A percentile compares a stretch with the other conserved stretches of the same genome.
phyloP scores from a whole-genome alignment of 2,797 vertebrate genomes.

The Hemitrygon akajei region DNA sequence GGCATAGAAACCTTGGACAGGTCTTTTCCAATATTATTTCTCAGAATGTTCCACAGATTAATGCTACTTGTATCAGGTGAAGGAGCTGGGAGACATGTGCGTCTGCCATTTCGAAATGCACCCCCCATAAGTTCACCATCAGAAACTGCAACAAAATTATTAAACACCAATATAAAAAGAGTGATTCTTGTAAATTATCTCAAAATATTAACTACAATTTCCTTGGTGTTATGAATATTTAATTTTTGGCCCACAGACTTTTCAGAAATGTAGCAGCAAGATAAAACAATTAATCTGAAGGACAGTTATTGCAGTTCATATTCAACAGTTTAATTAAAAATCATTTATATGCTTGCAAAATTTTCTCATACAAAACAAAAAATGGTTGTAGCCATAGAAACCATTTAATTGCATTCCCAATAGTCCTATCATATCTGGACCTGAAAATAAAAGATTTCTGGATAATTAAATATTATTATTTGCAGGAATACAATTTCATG shows the following conservation, averaged over 20 bases:
- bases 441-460: background rate
- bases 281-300: background rate
- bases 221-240: background rate
- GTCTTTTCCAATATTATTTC: constrained; percentile 98
- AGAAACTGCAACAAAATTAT: constrained; percentile 63
- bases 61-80: constrained; percentile 94
- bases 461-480: background rate
- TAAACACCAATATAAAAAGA: background rate
- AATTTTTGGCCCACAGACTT: background rate
- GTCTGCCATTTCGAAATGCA: constrained; percentile 84
- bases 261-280: background rate
- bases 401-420: background rate
- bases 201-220: background rate
- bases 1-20: constrained; percentile 98
- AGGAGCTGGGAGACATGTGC: constrained; percentile 79
- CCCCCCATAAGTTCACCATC: constrained; percentile 89
- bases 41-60: constrained; percentile 98
- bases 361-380: background rate
- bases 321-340: background rate
- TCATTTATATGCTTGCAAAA: background rate
- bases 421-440: background rate
- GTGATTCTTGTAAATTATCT: background rate
- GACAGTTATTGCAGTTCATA: background rate
- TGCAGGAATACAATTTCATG: background rate
- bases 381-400: background rate